Evolutionary conservation across 2,113 vertebrate species (phyloP).

Genomic region (Etia nguti): DNA sequence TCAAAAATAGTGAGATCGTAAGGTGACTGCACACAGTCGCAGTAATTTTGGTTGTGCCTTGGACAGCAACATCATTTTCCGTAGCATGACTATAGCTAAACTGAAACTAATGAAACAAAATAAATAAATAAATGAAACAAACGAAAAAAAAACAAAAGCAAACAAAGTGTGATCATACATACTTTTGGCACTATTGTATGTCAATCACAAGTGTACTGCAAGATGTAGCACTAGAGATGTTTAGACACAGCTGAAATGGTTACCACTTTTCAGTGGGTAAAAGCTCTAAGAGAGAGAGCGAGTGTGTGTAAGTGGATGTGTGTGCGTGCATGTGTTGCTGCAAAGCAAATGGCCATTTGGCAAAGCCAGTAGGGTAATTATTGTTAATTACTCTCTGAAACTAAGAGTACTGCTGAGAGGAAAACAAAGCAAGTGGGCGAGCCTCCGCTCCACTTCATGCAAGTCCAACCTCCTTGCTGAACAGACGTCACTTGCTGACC

Average conservation of each 20-base stretch:
- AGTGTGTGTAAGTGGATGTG: background rate
- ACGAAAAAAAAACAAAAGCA: background rate
- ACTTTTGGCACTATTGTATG: background rate
- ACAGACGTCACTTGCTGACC: slow-evolving; percentile 30
- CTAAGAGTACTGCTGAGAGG: slow-evolving; percentile 48
- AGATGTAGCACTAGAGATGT: slow-evolving; percentile 1
- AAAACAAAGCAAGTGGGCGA: slow-evolving; percentile 47
- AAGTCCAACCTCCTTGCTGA: background rate
- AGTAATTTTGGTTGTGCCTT: background rate
- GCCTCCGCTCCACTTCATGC: slow-evolving; percentile 23
- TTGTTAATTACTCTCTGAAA: slow-evolving; percentile 64
- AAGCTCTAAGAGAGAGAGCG: slow-evolving; percentile 4
- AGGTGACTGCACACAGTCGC: background rate
- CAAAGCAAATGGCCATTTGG: slow-evolving; percentile 59
- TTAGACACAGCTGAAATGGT: slow-evolving; percentile 21
- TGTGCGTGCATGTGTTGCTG: slow-evolving; percentile 4
- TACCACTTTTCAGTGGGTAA: background rate
- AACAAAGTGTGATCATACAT: background rate
- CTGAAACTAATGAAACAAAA: background rate
- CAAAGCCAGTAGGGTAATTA: slow-evolving; percentile 59
- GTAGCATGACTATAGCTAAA: background rate
- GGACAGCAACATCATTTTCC: background rate
- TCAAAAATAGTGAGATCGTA: background rate
- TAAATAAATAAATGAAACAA: background rate
- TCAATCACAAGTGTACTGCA: background rate